Evolutionary conservation across 2,797 vertebrate genomes (phyloP), one percentile per base, ranked within the genome.

Genomic region (Lemur catta): DNA sequence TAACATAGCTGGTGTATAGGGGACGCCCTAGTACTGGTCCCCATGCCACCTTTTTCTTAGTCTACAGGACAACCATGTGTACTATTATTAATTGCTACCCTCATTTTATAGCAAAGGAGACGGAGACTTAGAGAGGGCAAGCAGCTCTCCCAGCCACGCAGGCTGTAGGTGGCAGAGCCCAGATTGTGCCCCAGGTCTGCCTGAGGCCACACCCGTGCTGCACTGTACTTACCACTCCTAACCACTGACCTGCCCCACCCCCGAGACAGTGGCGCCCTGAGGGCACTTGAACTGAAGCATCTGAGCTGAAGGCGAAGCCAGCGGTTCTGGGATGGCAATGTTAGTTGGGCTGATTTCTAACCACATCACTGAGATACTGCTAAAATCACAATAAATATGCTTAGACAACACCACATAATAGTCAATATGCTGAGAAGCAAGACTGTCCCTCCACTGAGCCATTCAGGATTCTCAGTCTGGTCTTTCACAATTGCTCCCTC

Each of bases 401-500:
- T 97, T 84, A 41, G 94, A 84, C 93, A 89, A 94, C 93, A 95
- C 96, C 81, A 95, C n/a, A 28, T 93, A 94, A 97, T 75, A 81
- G 93, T 81, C 94, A 91, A 81, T 57, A 74, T 33, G 86, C 86
- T 6, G 65, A 93, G 97, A 97, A 80, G 82, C 79, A 50, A 89
- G n/a, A 46, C 81, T 65, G 85, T 84, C 95, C 85, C 78, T 95
- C 89, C 78, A 14, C 35, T 43, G 1, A 93, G 93, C 91, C 95
- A 96, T 84, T 96, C 93, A 97, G 96, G 91, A 90, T 41, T 81
- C 91, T 48, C 2, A 35, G 97, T 93, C 96, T 95, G 94, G 65
- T 84, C 93, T 89, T 84, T 94, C 94, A 97, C 97, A 97, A 97
- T 91, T 50, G 90, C 92, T 84, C 74, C 24, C 22, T 93, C 91